Percentiles rank a stretch among this genome's conserved stretches.
These are phyloP conservation scores for Spisula subtruncata DNA, from an alignment of 2,888 invertebrate genomes.

Conservation along the genomic window DNA sequence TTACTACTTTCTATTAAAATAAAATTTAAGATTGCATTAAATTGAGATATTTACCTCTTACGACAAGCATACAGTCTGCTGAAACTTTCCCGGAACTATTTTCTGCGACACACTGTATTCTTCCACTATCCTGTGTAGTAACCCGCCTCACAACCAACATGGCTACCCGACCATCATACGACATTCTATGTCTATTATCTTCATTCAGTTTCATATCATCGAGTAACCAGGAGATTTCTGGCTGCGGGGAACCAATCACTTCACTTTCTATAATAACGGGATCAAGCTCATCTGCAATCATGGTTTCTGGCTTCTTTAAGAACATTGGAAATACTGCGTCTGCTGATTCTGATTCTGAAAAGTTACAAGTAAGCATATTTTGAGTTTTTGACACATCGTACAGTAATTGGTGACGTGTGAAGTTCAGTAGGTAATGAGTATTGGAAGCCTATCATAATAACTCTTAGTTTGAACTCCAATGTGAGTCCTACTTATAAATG, in stretches of 20 bases:
- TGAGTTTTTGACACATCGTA: too few species aligned
- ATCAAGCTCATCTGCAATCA: conserved; percentile 76
- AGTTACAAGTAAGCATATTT: background rate
- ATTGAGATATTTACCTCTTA: conserved; percentile 73
- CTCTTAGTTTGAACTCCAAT: too few species aligned
- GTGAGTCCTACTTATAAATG: too few species aligned
- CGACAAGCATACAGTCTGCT: conserved; percentile 78
- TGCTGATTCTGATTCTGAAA: conserved; percentile 65
- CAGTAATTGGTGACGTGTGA: too few species aligned
- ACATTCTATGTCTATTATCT: conserved; percentile 57
- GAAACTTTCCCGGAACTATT: conserved; percentile 80
- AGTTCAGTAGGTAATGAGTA: too few species aligned
- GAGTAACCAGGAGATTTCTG: conserved; percentile 77
- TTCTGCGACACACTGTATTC: conserved; percentile 79
- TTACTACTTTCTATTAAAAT: too few species aligned
- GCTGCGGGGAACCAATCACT: conserved; percentile 82
- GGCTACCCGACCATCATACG: conserved; percentile 81
- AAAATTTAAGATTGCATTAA: too few species aligned
- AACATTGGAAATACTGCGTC: conserved; percentile 81
- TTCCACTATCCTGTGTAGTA: conserved; percentile 77
- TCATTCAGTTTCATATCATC: conserved; percentile 71
- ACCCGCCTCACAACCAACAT: conserved; percentile 76
- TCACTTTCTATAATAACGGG: conserved; percentile 80
- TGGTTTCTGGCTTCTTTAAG: conserved; percentile 76
- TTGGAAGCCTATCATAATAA: too few species aligned